phyloP scores from a whole-genome alignment of 2,888 invertebrate genomes.

The Camptogramma bilineatum region DNA sequence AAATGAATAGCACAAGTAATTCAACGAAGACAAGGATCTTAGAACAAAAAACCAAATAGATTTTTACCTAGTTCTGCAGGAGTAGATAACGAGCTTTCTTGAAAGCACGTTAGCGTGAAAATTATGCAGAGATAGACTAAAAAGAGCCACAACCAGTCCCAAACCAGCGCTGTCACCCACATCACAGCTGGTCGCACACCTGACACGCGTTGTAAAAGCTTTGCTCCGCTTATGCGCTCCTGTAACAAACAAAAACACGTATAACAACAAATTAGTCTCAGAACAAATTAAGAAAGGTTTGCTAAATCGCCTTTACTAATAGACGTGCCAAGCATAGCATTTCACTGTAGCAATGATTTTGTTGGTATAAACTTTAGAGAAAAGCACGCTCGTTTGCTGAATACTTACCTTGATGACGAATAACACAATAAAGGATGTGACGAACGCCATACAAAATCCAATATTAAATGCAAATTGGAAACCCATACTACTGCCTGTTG shows the following conservation, averaged over 20 bases:
- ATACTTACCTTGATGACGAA: conserved; percentile 77
- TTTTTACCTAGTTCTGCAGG: conserved; percentile 81
- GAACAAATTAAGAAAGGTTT: too few species aligned
- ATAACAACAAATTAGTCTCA: too few species aligned
- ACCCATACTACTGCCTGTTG: conserved; percentile 78
- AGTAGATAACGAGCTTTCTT: conserved; percentile 87
- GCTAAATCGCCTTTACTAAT: too few species aligned
- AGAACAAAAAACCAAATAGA: too few species aligned
- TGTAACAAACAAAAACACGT: conserved; percentile 52
- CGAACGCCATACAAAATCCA: conserved; percentile 92
- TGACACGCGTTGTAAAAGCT: conserved; percentile 89
- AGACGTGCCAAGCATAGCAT: background rate
- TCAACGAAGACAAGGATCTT: background rate
- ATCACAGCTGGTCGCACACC: conserved; percentile 88
- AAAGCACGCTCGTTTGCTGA: background rate
- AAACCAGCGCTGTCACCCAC: conserved; percentile 89
- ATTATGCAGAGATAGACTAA: conserved; percentile 86
- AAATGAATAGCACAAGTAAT: background rate
- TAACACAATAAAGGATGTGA: conserved; percentile 87
- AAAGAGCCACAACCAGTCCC: conserved; percentile 88
- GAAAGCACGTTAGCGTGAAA: conserved; percentile 87
- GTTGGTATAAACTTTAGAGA: background rate
- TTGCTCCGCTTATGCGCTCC: conserved; percentile 89
- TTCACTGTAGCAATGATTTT: background rate
- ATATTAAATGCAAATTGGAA: conserved; percentile 89